phyloP scores from a whole-genome alignment of 2,888 invertebrate genomes.

The Hipparchia sbordonii region DNA sequence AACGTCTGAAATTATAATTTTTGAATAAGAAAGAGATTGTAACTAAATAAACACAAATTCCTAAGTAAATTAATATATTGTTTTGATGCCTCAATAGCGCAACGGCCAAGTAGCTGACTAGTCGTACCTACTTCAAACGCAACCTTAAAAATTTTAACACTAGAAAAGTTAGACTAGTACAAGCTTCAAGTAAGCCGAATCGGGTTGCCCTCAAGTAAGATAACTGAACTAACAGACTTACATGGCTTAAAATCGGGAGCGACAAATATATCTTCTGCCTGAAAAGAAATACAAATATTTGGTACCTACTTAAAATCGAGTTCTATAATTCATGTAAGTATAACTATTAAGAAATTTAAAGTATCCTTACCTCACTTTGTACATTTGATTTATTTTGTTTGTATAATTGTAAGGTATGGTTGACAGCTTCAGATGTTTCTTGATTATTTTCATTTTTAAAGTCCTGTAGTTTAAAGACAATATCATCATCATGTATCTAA shows the following conservation, averaged over 20 bases:
- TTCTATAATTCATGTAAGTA: not conserved
- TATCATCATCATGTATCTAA: too few species aligned
- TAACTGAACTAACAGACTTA: slow-evolving; percentile 1
- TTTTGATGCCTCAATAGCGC: too few species aligned
- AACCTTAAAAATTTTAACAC: too few species aligned
- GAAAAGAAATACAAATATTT: slow-evolving; percentile 7
- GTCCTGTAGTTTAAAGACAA: not conserved
- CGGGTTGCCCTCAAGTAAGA: not conserved
- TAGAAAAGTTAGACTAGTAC: too few species aligned
- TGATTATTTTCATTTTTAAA: not conserved
- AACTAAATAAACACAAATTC: not conserved
- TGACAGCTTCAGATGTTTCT: slow-evolving; percentile 1
- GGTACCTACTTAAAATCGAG: not conserved
- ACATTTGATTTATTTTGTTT: not conserved
- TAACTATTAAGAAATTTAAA: too few species aligned
- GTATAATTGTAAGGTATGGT: slow-evolving; percentile 16
- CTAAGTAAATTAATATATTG: not conserved
- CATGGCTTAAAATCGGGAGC: slow-evolving; percentile 10
- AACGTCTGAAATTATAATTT: slow-evolving; percentile 36
- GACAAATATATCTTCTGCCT: slow-evolving; percentile 14
- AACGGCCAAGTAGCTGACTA: too few species aligned
- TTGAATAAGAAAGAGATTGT: not conserved
- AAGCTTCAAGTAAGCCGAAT: too few species aligned
- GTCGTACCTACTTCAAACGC: too few species aligned
- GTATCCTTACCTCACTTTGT: slow-evolving; percentile 1